Percentiles rank a stretch among this genome's conserved stretches.
phyloP scores from a whole-genome alignment of 2,888 invertebrate species.

The Eugnorisma glareosa region DNA sequence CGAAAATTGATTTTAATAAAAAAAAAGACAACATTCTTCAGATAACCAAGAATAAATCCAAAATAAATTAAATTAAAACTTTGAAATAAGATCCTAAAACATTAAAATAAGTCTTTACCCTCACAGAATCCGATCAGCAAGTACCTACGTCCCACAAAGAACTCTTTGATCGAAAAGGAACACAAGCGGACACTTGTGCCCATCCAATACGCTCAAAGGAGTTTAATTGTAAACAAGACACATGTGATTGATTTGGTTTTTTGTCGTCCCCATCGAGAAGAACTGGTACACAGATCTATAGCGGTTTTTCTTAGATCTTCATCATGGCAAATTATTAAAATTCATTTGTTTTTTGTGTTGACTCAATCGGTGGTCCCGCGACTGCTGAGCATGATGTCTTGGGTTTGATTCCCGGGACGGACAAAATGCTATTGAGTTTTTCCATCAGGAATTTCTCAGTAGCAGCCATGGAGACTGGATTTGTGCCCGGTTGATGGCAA shows the following conservation, averaged over 20 bases:
- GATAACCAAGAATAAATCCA: background rate
- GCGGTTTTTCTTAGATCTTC: too few species aligned
- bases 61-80: background rate
- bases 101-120: conserved; percentile 19
- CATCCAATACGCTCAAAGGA: conserved; percentile 19
- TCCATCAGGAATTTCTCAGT: too few species aligned
- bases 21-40: background rate
- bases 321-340: too few species aligned
- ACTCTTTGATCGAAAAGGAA: conserved; percentile 40
- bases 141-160: conserved; percentile 41
- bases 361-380: too few species aligned
- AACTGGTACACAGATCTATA: background rate
- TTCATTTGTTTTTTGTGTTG: too few species aligned
- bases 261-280: background rate
- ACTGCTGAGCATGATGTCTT: too few species aligned
- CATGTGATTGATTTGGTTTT: conserved; percentile 22
- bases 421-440: too few species aligned
- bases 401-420: too few species aligned
- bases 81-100: background rate
- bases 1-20: too few species aligned
- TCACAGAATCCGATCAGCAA: conserved; percentile 33
- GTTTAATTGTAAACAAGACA: conserved; percentile 31
- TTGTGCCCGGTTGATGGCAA: too few species aligned
- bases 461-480: too few species aligned
- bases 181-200: conserved; percentile 47